Conservation (phyloP, 1,140 invertebrate species). For the Lepidurus packardi region DNA sequence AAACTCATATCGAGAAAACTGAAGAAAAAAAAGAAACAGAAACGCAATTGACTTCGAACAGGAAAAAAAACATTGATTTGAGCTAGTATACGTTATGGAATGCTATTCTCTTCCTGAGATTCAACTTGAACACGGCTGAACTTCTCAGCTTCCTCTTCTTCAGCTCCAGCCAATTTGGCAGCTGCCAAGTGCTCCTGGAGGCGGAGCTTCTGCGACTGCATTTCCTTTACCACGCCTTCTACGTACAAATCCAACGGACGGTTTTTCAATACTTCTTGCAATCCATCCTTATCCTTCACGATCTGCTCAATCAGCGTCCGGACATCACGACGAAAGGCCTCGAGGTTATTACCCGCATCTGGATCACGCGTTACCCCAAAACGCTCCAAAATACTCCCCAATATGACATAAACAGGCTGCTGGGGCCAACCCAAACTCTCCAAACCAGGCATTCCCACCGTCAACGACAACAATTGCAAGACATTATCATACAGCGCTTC, state of each 20-base stretch:
- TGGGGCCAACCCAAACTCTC: not conserved
- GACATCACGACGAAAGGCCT: not conserved
- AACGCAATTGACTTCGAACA: not conserved
- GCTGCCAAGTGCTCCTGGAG: not conserved
- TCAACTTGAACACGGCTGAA: not conserved
- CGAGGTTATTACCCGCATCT: not conserved
- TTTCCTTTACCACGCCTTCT: not conserved
- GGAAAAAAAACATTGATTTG: not conserved
- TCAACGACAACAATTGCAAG: not conserved
- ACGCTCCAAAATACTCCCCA: not conserved
- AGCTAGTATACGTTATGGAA: not conserved
- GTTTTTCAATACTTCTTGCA: not conserved
- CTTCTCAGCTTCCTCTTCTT: not conserved
- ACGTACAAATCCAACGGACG: conserved; percentile 18
- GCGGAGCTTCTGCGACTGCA: conserved; percentile 1
- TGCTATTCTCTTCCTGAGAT: not conserved
- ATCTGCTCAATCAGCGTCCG: not conserved
- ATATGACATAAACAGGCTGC: not conserved
- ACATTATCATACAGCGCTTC: not conserved
- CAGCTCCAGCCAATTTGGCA: not conserved
- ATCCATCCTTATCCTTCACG: not conserved
- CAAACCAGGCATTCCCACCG: not conserved
- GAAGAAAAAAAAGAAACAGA: not conserved
- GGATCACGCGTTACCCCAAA: not conserved
- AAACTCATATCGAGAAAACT: not conserved